Percentiles rank a stretch among this genome's conserved stretches.
Evolutionary conservation across 2,113 vertebrate species (phyloP).

Genomic region (Malurus alboscapulatus): DNA sequence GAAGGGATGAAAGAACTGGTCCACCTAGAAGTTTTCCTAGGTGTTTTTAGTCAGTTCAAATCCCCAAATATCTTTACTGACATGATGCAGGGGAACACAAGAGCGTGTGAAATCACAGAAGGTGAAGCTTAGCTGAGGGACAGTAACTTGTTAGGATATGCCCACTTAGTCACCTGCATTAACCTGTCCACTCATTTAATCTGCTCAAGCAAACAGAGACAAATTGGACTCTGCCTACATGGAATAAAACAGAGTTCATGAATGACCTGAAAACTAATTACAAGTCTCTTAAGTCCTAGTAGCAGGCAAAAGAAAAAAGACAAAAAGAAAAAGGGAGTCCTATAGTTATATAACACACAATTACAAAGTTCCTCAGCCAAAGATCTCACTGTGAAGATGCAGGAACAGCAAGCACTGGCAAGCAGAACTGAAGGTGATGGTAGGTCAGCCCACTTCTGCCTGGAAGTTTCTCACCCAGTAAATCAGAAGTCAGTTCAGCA

Average conservation of each 20-base stretch:
- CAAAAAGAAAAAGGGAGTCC: neutral
- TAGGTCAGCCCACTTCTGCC: neutral
- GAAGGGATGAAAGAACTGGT: neutral
- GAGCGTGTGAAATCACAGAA: neutral
- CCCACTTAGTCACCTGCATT: neutral
- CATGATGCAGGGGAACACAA: neutral
- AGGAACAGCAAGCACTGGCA: neutral
- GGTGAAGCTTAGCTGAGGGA: neutral
- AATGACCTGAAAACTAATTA: neutral
- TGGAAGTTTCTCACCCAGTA: neutral
- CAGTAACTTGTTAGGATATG: neutral
- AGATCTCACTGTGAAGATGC: neutral
- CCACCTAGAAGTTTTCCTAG: neutral
- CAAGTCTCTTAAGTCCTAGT: neutral
- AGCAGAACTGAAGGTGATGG: neutral
- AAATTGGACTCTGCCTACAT: neutral
- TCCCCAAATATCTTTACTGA: neutral
- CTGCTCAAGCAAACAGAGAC: neutral
- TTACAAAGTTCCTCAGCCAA: neutral
- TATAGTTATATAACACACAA: neutral
- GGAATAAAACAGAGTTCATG: neutral
- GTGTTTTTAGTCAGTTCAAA: neutral
- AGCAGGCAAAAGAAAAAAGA: neutral
- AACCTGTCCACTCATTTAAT: neutral
- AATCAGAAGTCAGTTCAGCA: conserved; percentile 8